phyloP scores from a whole-genome alignment of 1,140 invertebrate genomes.

The Delia radicum region DNA sequence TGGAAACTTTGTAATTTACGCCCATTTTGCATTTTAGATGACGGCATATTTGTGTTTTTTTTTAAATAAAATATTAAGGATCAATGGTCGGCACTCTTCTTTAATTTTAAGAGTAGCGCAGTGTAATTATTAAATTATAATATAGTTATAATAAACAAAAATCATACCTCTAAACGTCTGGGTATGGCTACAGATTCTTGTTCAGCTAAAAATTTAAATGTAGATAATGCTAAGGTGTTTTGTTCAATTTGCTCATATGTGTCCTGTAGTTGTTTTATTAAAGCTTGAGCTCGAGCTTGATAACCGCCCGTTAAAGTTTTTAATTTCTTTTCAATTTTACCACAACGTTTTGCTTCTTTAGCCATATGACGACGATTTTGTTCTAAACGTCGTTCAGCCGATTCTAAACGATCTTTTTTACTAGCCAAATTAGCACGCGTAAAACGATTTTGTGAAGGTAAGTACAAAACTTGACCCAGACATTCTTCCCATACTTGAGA shows the following conservation, averaged over 20 bases:
- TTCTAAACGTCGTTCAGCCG: slow-evolving; percentile 87
- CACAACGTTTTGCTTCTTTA: slow-evolving; percentile 91
- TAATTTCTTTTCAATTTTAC: slow-evolving; percentile 97
- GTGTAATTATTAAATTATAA: too few species aligned
- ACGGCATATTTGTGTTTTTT: too few species aligned
- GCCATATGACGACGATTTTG: slow-evolving; percentile 93
- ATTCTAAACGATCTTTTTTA: slow-evolving; percentile 94
- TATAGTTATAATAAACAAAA: not conserved
- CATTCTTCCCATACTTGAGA: slow-evolving; percentile 98
- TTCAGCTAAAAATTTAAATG: slow-evolving; percentile 86
- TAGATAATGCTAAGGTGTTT: slow-evolving; percentile 83
- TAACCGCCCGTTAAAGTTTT: slow-evolving; percentile 92
- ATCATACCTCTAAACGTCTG: slow-evolving; percentile 74
- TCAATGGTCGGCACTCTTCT: too few species aligned
- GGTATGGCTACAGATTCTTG: slow-evolving; percentile 91
- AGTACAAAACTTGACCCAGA: slow-evolving; percentile 81
- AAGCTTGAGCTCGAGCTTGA: slow-evolving; percentile 77
- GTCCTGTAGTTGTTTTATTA: slow-evolving; percentile 90
- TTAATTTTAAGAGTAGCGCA: too few species aligned
- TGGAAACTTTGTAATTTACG: too few species aligned
- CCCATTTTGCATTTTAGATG: too few species aligned
- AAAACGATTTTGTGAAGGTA: slow-evolving; percentile 87
- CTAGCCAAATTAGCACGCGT: slow-evolving; percentile 91
- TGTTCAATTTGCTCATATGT: slow-evolving; percentile 88
- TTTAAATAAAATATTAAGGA: too few species aligned